Conservation (phyloP, 92 coral and sea anemone species). For the Palythoa caribaeorum region DNA sequence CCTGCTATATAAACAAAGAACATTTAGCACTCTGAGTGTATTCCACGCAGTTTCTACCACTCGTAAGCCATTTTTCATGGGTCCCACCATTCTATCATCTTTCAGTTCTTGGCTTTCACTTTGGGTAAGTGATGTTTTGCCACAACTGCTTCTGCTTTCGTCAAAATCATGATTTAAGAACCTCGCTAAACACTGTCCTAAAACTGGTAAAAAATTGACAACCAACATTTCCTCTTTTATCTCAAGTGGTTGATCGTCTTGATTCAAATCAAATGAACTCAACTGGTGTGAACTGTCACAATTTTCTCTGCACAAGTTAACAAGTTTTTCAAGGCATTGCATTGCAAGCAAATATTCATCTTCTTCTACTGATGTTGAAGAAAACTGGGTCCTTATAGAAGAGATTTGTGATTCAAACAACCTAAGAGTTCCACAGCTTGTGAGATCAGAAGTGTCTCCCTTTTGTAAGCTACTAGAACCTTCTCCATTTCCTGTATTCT, state of each 20-base stretch:
- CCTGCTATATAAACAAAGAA: constrained; percentile 68
- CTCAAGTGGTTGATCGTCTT: background rate
- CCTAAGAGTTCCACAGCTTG: constrained; percentile 43
- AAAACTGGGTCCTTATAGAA: constrained; percentile 5
- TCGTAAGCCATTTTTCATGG: constrained; percentile 33
- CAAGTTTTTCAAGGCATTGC: constrained; percentile 41
- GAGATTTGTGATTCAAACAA: constrained; percentile 64
- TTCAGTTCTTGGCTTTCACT: constrained; percentile 56
- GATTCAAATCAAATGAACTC: constrained; percentile 26
- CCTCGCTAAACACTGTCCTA: constrained; percentile 69
- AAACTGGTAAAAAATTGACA: constrained; percentile 69
- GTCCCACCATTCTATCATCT: constrained; percentile 53
- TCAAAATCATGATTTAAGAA: constrained; percentile 64
- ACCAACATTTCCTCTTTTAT: constrained; percentile 39
- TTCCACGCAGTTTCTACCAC: constrained; percentile 57
- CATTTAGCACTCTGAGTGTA: constrained; percentile 71
- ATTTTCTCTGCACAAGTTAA: constrained; percentile 1
- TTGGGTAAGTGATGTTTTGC: constrained; percentile 54
- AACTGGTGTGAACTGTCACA: background rate
- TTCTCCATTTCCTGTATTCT: constrained; percentile 3
- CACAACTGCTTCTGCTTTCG: constrained; percentile 62
- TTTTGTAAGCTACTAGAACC: background rate
- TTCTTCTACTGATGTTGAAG: background rate
- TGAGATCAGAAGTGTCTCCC: constrained; percentile 40
- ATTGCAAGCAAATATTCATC: background rate